These are phyloP conservation scores for Centropus bengalensis DNA, from an alignment of 2,113 vertebrate genomes.

Conservation along the genomic window DNA sequence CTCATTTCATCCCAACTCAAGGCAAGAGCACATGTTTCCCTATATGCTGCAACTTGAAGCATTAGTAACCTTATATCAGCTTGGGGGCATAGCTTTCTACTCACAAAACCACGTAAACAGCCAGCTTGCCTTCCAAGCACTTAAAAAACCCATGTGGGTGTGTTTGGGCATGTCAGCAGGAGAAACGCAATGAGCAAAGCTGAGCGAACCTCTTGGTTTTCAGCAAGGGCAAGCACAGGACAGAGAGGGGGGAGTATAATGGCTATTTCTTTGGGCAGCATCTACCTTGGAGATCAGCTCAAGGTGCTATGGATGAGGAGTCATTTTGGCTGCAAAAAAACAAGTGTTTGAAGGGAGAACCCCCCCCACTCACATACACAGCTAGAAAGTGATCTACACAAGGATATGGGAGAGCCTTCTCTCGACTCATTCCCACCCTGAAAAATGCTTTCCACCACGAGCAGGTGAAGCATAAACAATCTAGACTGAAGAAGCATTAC, in stretches of 20 bases:
- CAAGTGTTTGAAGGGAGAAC: not conserved
- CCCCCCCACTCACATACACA: no score
- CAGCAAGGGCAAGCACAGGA: fast-evolving
- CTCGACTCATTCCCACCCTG: not conserved
- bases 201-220: not conserved
- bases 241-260: fast-evolving
- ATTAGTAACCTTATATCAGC: conserved; percentile 10
- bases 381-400: not conserved
- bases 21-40: not conserved
- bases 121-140: conserved; percentile 1
- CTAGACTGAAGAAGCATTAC: not conserved
- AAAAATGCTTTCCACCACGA: not conserved
- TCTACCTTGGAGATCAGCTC: not conserved
- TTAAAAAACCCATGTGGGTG: not conserved
- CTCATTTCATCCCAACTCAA: not conserved
- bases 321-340: not conserved
- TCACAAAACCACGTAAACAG: conserved; percentile 33
- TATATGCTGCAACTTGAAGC: conserved; percentile 15
- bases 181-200: not conserved
- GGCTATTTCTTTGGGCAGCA: not conserved
- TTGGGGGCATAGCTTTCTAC: conserved; percentile 51
- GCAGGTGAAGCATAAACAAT: not conserved
- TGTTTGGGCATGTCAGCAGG: not conserved
- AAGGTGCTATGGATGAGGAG: not conserved
- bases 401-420: not conserved